Evolutionary conservation across 2,797 vertebrate genomes (phyloP), one percentile per base, ranked within the genome.

Genomic region (Poecilia velifera): DNA sequence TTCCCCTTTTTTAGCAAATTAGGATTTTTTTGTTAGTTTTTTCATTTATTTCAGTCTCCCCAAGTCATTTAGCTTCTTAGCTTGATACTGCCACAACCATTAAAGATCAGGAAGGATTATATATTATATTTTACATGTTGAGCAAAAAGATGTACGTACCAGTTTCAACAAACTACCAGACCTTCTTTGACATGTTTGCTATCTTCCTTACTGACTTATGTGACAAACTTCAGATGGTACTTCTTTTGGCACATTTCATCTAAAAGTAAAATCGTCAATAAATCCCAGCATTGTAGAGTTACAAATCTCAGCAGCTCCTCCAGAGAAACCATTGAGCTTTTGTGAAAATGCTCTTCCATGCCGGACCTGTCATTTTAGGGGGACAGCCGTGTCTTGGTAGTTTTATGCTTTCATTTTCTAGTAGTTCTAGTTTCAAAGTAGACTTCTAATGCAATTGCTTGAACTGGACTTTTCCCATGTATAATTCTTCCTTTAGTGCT

Each of bases 31-130:
- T 55, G 51, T n/a, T 55, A n/a, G 8, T 25, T 55, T 25, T 53
- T n/a, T 55, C n/a, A 55, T n/a, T 55, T n/a, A 55, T 55, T 55
- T 55, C 51, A 55, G 51, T 55, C 51, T n/a, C 51, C 51, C 51
- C 25, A n/a, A 55, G 7, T 55, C 22, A n/a, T 10, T 10, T 3
- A n/a, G 51, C 25, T n/a, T 55, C 51, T 59, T 31, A 59, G 55
- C 55, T 31, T 59, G n/a, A 59, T 12, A n/a, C 12, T 59, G n/a
- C 55, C 25, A 59, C 55, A n/a, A 14, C 4, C n/a, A 28, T 59
- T 31, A 62, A 62, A 6, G 57, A 2, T 62, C 28, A 28, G 28
- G 57, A 62, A 62, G 57, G 57, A 16, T 34, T 62, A 62, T 7
- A 3, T 41, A 41, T 41, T 41, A 41, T 41, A 41, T 41, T 57